These are phyloP conservation scores for Musca vetustissima DNA, from an alignment of 1,140 invertebrate species.

Conservation along the genomic window DNA sequence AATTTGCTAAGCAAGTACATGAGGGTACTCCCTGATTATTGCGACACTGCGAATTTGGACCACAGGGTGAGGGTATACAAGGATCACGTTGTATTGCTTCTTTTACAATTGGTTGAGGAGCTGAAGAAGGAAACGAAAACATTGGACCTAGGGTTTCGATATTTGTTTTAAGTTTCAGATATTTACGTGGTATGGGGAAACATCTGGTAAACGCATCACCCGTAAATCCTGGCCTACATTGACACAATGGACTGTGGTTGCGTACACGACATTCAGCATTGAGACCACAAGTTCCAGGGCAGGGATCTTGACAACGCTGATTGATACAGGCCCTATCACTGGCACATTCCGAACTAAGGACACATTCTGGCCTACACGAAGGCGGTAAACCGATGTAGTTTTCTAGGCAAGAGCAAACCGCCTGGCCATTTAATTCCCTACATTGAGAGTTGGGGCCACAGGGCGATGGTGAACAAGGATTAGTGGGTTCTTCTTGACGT, in stretches of 20 bases:
- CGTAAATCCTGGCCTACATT: constrained; percentile 64
- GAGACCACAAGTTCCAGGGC: constrained; percentile 68
- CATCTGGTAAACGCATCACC: constrained; percentile 71
- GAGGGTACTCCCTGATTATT: constrained; percentile 72
- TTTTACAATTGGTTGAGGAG: constrained; percentile 53
- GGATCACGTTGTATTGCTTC: constrained; percentile 60
- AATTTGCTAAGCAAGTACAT: constrained; percentile 76
- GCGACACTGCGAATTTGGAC: constrained; percentile 75
- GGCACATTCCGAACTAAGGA: constrained; percentile 67
- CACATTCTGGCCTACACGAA: constrained; percentile 68
- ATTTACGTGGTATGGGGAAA: constrained; percentile 62
- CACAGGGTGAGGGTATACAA: constrained; percentile 71
- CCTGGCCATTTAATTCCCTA: constrained; percentile 62
- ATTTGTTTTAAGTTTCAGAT: constrained; percentile 32
- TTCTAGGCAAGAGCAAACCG: constrained; percentile 67
- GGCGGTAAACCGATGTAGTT: constrained; percentile 66
- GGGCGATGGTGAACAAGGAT: constrained; percentile 68
- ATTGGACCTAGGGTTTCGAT: not conserved
- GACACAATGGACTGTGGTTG: constrained; percentile 71
- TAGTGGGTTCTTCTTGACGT: constrained; percentile 43
- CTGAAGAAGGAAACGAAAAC: constrained; percentile 27
- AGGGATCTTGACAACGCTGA: constrained; percentile 70
- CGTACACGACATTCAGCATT: constrained; percentile 70
- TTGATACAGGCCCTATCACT: constrained; percentile 68
- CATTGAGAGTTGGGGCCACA: constrained; percentile 69